Conservation (phyloP, 2,888 invertebrate genomes). For the Phengaris alcon region DNA sequence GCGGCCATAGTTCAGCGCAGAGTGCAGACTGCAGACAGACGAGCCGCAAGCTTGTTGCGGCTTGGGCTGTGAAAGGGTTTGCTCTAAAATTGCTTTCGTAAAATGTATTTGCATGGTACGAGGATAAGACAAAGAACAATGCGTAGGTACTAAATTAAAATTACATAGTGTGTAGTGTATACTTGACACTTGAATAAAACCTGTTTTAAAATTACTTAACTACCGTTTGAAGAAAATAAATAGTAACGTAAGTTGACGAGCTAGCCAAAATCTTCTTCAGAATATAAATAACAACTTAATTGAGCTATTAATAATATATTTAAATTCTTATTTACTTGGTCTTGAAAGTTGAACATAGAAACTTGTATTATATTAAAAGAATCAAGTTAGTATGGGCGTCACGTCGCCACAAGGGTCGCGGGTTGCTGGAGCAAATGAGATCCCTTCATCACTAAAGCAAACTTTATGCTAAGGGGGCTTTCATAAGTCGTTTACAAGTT, state of each 20-base stretch:
- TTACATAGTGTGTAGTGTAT: background rate
- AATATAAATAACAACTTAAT: too few relatives aligned
- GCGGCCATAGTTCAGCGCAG: background rate
- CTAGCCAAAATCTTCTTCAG: too few relatives aligned
- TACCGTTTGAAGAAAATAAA: too few relatives aligned
- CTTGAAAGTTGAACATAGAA: background rate
- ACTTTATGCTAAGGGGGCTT: background rate
- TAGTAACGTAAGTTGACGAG: too few relatives aligned
- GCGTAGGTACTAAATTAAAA: background rate
- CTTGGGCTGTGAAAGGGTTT: constrained; percentile 10
- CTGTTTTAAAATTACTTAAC: too few relatives aligned
- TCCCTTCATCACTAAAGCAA: constrained; percentile 14
- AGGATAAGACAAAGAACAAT: too few relatives aligned
- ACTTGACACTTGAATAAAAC: too few relatives aligned
- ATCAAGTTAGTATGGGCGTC: background rate
- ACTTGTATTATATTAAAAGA: background rate
- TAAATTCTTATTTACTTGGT: background rate
- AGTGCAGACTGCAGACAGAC: constrained; percentile 6
- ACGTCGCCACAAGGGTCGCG: background rate
- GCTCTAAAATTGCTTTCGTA: background rate
- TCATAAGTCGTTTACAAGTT: constrained; percentile 12
- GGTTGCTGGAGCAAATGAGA: constrained; percentile 15
- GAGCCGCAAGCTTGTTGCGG: background rate
- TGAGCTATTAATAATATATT: background rate
- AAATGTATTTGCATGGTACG: constrained; percentile 6